Base-by-base conservation (phyloP, 2,797 vertebrate species). In the Potorous gilbertii region DNA sequence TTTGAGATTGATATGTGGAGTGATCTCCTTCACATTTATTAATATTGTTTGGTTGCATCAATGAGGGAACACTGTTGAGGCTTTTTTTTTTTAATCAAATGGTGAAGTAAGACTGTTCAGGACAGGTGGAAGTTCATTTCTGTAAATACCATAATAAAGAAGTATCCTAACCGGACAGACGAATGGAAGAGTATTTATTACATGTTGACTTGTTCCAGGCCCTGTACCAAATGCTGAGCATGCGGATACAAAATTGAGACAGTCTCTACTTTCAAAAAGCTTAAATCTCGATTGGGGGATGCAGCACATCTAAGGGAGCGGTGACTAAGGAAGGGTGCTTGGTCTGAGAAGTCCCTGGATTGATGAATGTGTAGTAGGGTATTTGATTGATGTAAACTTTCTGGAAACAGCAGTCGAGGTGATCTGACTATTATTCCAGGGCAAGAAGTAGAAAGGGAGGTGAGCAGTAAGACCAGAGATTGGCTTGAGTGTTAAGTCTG, bases 51-150 rank as follows among this genome's bases (percentile, higher is more conserved):
- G 18, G 40, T 46, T 81, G 74, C 40, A 40, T 46, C 74, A 46
- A 27, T 81, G 40, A 81, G 14, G 74, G 46, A 46, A 46, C 18
- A 81, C 74, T 81, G 62, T 4, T 74, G 74, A 81, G 74, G 8
- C 40, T 81, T 40, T 66, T 66, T 40, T 66, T 66, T 66, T 62
- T 14, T 1, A 56, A 9, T 81, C 18, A 81, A 21, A 24, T 93
- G 59, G 90, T 94, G 1, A 27, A 59, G 89, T 93, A 66, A 93
- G 46, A 90, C n/a, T 18, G 74, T 95, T 93, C 94, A 96, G 21
- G 92, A 55, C 54, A 91, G 66, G 50, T 95, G 94, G 94, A 94
- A 54, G 92, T 96, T 24, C 31, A 56, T 95, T 95, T 92, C n/a
- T 92, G 3, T 24, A 89, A 94, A 92, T 95, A 56, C 8, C 40